Percentiles rank a stretch among this genome's conserved stretches.
These are phyloP conservation scores for Crotalus horridus DNA, from an alignment of 2,113 vertebrate genomes.

Conservation along the genomic window DNA sequence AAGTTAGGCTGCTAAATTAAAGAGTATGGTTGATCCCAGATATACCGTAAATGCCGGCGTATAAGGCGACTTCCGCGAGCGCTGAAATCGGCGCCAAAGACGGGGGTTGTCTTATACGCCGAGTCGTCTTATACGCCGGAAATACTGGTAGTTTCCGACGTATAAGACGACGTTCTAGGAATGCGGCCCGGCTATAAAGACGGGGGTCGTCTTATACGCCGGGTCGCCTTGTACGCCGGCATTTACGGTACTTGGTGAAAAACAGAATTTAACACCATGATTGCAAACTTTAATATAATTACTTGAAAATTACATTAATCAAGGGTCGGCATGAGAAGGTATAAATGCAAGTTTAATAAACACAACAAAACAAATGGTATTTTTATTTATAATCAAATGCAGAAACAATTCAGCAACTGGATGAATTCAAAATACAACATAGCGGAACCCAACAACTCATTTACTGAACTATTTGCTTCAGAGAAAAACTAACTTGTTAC, in stretches of 20 bases:
- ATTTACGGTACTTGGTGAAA: neutral
- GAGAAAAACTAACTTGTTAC: neutral
- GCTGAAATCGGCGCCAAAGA: no score
- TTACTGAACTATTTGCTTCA: neutral
- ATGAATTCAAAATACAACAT: neutral
- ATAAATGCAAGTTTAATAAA: neutral
- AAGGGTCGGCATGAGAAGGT: neutral
- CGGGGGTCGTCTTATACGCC: no score
- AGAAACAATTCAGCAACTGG: neutral
- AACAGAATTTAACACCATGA: neutral
- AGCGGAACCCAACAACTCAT: accelerated
- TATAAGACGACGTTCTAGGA: no score
- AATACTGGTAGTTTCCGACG: no score
- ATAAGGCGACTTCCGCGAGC: no score
- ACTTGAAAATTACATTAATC: neutral
- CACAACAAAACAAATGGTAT: neutral
- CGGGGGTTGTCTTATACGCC: no score
- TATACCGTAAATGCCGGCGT: no score
- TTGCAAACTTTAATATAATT: neutral
- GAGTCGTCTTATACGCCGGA: no score
- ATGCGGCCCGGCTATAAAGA: no score
- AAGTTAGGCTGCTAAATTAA: neutral
- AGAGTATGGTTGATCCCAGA: neutral
- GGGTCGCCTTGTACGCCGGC: no score
- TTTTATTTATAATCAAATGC: neutral